Conservation (phyloP, 2,113 vertebrate species). For the Crypturellus undulatus region DNA sequence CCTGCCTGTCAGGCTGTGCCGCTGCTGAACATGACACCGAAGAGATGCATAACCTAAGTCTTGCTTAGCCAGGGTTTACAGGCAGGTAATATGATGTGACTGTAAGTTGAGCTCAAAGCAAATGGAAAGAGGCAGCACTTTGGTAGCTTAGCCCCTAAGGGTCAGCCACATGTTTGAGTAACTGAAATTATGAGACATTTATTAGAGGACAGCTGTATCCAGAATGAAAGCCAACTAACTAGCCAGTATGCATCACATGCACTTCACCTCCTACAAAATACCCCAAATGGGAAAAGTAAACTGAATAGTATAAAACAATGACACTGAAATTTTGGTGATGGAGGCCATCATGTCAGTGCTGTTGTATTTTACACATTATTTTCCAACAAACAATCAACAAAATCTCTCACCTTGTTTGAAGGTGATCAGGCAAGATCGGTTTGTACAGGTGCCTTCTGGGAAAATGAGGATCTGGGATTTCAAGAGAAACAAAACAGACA, state of each 20-base stretch:
- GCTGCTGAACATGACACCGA: neutral
- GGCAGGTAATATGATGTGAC: neutral
- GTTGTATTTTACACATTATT: neutral
- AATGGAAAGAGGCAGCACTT: neutral
- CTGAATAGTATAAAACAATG: neutral
- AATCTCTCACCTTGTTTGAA: conserved; percentile 93
- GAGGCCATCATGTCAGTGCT: neutral
- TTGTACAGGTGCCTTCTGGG: conserved; percentile 98
- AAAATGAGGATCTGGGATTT: conserved; percentile 91
- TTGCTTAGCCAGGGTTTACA: neutral
- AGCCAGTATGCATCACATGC: rapidly evolving
- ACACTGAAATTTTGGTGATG: neutral
- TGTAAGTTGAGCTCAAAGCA: neutral
- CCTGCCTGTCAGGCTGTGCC: neutral
- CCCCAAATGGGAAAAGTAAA: neutral
- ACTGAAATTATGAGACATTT: neutral
- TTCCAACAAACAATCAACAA: conserved; percentile 11
- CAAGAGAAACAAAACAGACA: conserved; percentile 52
- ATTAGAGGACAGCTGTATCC: neutral
- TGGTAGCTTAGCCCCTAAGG: neutral
- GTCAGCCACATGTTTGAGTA: neutral
- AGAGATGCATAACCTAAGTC: neutral
- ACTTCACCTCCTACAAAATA: neutral
- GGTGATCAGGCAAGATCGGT: conserved; percentile 96
- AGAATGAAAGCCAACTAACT: neutral